Conservation (phyloP, 2,113 vertebrate genomes). For the Toxostoma redivivum region DNA sequence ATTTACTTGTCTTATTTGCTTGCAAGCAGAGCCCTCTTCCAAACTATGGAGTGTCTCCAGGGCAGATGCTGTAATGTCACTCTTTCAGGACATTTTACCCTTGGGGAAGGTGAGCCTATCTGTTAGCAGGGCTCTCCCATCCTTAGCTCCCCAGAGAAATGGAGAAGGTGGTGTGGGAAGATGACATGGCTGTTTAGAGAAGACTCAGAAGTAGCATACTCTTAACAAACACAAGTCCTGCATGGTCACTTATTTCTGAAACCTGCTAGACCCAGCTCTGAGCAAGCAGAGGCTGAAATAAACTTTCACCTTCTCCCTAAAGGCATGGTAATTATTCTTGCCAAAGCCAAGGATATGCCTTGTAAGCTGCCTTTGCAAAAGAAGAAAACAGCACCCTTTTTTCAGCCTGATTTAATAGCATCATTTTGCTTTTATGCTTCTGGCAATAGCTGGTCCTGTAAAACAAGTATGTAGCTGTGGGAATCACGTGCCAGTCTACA, state of each 20-base stretch:
- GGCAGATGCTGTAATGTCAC: not conserved
- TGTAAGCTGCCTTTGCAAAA: not conserved
- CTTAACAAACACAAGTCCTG: not conserved
- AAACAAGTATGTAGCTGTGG: not conserved
- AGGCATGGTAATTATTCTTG: not conserved
- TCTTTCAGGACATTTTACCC: not conserved
- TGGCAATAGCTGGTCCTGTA: not conserved
- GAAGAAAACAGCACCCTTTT: not conserved
- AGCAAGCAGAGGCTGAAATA: not conserved
- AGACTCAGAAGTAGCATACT: not conserved
- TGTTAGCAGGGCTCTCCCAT: not conserved
- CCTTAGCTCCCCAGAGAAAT: not conserved
- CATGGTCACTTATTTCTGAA: not conserved
- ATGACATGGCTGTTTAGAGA: not conserved
- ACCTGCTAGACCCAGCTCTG: not conserved
- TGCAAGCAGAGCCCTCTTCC: not conserved
- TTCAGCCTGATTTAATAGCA: constrained; percentile 2
- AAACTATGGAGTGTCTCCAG: not conserved
- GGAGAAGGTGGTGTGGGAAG: not conserved
- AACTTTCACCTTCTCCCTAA: not conserved
- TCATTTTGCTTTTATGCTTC: constrained; percentile 18
- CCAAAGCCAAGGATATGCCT: not conserved
- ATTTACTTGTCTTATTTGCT: constrained; percentile 22
- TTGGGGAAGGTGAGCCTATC: not conserved
- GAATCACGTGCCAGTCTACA: not conserved